Conservation (phyloP, 92 coral and sea anemone genomes). For the Isaurus tuberculatus region DNA sequence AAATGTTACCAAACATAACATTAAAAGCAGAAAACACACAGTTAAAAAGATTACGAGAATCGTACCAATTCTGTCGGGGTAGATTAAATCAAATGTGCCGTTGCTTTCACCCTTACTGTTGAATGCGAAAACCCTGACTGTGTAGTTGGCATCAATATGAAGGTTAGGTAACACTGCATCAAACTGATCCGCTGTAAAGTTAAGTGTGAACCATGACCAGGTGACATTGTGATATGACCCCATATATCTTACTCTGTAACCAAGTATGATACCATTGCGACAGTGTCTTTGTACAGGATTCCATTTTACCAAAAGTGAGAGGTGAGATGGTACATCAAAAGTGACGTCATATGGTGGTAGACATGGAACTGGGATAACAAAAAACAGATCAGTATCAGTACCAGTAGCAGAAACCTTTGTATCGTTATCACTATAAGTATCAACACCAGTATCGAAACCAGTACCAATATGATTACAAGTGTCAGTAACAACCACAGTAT, state of each 20-base stretch:
- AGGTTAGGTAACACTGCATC: conserved; percentile 57
- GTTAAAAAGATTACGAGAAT: neutral
- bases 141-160: conserved; percentile 73
- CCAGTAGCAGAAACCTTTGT: neutral
- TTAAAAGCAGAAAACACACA: neutral
- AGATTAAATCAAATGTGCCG: conserved; percentile 59
- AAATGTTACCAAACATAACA: no score
- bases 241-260: conserved; percentile 72
- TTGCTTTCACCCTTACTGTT: conserved; percentile 84
- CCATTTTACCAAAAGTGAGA: conserved; percentile 61
- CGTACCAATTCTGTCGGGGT: conserved; percentile 70
- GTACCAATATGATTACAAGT: no score
- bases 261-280: conserved; percentile 72
- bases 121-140: conserved; percentile 71
- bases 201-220: conserved; percentile 43
- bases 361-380: conserved; percentile 64
- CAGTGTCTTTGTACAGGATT: conserved; percentile 61
- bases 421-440: neutral
- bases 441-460: no score
- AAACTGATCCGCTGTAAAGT: conserved; percentile 51
- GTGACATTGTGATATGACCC: conserved; percentile 45
- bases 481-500: no score
- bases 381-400: neutral
- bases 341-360: conserved; percentile 71
- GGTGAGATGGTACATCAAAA: conserved; percentile 58